Evolutionary conservation across 2,113 vertebrate species (phyloP), one percentile per base, ranked within the genome.

Genomic region (Argyrosomus japonicus): DNA sequence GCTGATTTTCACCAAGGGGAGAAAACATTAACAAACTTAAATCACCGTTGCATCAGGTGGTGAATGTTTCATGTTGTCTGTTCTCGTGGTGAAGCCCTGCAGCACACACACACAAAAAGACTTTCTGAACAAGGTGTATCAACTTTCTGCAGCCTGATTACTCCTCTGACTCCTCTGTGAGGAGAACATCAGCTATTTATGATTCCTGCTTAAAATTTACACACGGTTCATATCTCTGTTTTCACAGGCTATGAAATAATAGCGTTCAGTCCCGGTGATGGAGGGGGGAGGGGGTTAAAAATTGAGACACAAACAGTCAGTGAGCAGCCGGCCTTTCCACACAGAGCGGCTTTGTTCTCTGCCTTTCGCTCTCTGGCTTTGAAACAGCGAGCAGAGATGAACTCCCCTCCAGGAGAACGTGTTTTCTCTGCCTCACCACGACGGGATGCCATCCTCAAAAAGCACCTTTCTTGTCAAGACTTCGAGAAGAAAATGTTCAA

Each of bases 321-420:
- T 0, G 62, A 65, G 47, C 51, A 57, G 60, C 25, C 51, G 25
- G 75, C 79, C 43, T 32, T 2, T 62, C 3, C 51, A 72, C 72
- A 88, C 87, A 68, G 76, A 77, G 80, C 60, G 56, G 57, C 89
- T 91, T 92, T 92, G 88, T 92, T 91, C 88, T 88, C 19, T 21
- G 23, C 68, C 3, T 83, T 79, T 86, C 78, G 71, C 85, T 91
- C 77, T 88, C 54, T 67, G 54, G 36, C 81, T 80, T 73, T 77
- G 72, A 84, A 68, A 58, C 69, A 4, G 68, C 69, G 14, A 68
- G 69, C 69, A 64, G 74, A 73, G 77, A 85, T 69, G 53, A 82
- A 62, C 84, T 88, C 82, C 84, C 83, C 82, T 89, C 82, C 48
- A 73, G 74, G 78, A 90, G 81, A 78, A 61, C 29, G 54, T 54